Base-by-base conservation (phyloP, 2,888 invertebrate species). In the Conops quadrifasciatus region DNA sequence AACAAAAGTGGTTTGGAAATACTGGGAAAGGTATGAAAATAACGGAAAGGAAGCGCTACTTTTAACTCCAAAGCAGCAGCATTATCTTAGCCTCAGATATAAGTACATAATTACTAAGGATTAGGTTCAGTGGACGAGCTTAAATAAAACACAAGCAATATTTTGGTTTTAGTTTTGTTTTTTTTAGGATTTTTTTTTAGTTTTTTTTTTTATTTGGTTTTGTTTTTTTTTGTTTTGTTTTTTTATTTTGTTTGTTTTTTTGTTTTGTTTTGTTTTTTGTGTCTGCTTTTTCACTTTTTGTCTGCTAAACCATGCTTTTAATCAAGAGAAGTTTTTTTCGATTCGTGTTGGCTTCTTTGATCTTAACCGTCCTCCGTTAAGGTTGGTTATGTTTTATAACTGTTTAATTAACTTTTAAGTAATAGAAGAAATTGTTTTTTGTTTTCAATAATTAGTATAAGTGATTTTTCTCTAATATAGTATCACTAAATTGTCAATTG, bases 111-210 rank as follows among this genome's bases (percentile, higher is more conserved):
- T n/a, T n/a, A n/a, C n/a, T n/a, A n/a, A n/a, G n/a, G n/a, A n/a
- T n/a, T n/a, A n/a, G n/a, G n/a, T n/a, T n/a, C n/a, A n/a, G 45
- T 43, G 26, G 59, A 67, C n/a, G 28, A 43, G 45, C 67, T 28
- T 47, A 67, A 67, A 67, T 67, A 67, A 67, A 67, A 67, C 67
- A 67, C 67, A 59, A 67, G 67, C 59, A 24, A 67, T 36, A 7
- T 36, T 36, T 36, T 36, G 36, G 4, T 36, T 36, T 36, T 36
- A 7, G 9, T 36, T 36, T 56, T 56, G 26, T 21, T 13, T 36
- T 56, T 56, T 56, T 24, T 19, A 56, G 43, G 24, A 11, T 63
- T 13, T 21, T 36, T 4, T 36, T 36, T 36, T 36, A 36, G 9
- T 47, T 11, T 24, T 2, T 43, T 63, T 63, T 21, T 16, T 26